These are phyloP conservation scores for Syngnathus scovelli DNA, from an alignment of 2,113 vertebrate species.

Conservation along the genomic window DNA sequence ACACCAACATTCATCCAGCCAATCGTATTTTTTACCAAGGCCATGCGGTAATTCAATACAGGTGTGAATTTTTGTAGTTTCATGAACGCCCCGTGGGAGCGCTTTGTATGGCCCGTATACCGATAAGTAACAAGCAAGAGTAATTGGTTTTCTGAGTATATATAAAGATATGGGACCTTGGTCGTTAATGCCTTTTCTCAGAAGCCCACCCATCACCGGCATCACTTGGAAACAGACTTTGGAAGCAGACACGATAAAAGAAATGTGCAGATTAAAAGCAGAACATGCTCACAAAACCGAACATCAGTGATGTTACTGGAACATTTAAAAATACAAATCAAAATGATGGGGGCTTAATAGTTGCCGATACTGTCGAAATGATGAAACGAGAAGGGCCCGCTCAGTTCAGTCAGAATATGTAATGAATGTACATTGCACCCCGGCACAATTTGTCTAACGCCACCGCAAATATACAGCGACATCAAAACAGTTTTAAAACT, in stretches of 20 bases:
- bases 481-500: conserved; percentile 7
- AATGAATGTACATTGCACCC: conserved; percentile 1
- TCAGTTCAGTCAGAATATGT: conserved; percentile 11
- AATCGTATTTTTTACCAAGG: not conserved
- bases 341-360: not conserved
- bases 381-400: conserved; percentile 10
- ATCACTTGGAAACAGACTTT: not conserved
- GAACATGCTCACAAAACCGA: not conserved
- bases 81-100: not conserved
- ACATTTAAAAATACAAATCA: conserved; percentile 18
- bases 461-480: conserved; percentile 14
- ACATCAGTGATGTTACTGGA: not conserved
- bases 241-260: not conserved
- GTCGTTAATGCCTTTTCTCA: conserved; percentile 9
- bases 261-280: conserved; percentile 10
- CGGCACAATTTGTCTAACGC: not conserved
- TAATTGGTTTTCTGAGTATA: not conserved
- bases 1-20: not conserved
- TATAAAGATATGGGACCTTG: conserved; percentile 10
- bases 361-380: conserved; percentile 9
- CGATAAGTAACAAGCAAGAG: not conserved
- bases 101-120: not conserved
- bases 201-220: conserved; percentile 4
- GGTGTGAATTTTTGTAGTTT: not conserved
- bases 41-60: not conserved